Conservation (phyloP, 1,140 invertebrate species). For the Cyclargus thomasi region DNA sequence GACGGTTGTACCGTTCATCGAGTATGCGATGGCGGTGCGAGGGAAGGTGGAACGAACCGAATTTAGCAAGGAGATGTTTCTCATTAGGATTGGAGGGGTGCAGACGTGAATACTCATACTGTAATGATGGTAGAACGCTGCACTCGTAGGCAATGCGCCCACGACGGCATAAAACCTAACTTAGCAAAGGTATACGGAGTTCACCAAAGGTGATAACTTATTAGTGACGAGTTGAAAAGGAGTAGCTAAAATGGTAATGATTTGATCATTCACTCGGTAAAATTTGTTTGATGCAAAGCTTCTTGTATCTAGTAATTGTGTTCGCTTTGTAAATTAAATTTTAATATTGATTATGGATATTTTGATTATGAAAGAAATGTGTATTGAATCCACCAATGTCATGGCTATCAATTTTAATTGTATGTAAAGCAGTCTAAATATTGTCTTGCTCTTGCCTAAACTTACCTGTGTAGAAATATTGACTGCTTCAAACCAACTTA, state of each 20-base stretch:
- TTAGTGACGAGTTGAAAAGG: constrained; percentile 14
- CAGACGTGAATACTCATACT: constrained; percentile 23
- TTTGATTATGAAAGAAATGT: constrained; percentile 13
- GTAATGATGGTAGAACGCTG: constrained; percentile 21
- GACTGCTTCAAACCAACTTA: not conserved
- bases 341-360: constrained; percentile 26
- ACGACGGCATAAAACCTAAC: constrained; percentile 48
- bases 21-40: constrained; percentile 24
- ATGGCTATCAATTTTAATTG: constrained; percentile 20
- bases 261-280: constrained; percentile 21
- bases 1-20: not conserved
- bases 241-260: constrained; percentile 15
- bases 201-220: constrained; percentile 42
- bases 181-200: constrained; percentile 64
- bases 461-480: constrained; percentile 42
- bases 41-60: constrained; percentile 32
- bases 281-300: constrained; percentile 19
- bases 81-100: constrained; percentile 24
- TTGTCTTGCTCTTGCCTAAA: constrained; percentile 51
- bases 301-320: constrained; percentile 27
- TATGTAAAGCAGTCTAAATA: constrained; percentile 17
- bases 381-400: constrained; percentile 21
- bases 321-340: constrained; percentile 30
- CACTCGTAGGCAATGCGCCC: constrained; percentile 37
- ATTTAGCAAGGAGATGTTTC: constrained; percentile 38